These are phyloP conservation scores for Parnassius apollo DNA, from an alignment of 2,888 invertebrate species.

Conservation along the genomic window DNA sequence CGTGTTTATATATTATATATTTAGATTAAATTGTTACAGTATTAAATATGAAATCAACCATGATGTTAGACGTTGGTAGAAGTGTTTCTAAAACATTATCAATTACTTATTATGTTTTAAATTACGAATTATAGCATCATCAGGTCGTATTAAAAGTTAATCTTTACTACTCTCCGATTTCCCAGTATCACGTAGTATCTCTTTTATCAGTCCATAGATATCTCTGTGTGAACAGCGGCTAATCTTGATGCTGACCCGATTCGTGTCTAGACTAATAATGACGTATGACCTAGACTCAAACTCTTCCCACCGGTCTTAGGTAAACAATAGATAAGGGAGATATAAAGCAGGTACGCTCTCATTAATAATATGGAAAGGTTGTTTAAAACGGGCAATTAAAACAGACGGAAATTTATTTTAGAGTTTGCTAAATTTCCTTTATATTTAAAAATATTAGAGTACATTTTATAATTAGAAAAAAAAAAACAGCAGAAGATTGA, in stretches of 20 bases:
- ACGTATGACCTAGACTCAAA: slow-evolving; percentile 69
- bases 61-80: no score
- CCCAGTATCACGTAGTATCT: slow-evolving; percentile 52
- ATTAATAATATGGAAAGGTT: slow-evolving; percentile 34
- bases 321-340: slow-evolving; percentile 68
- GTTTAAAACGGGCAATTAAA: not conserved
- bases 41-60: no score
- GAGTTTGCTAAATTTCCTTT: no score
- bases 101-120: not conserved
- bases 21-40: no score
- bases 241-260: slow-evolving; percentile 68
- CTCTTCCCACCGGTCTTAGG: slow-evolving; percentile 47
- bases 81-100: no score
- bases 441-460: no score
- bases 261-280: slow-evolving; percentile 66
- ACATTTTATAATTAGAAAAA: no score
- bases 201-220: slow-evolving; percentile 45
- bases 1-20: no score
- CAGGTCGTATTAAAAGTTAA: slow-evolving; percentile 43
- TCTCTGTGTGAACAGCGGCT: slow-evolving; percentile 55
- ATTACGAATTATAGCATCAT: slow-evolving; percentile 33
- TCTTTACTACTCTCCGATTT: slow-evolving; percentile 67
- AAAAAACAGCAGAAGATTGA: no score
- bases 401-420: no score
- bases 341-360: slow-evolving; percentile 44